phyloP scores from a whole-genome alignment of 2,888 invertebrate species.

The Apotomis capreana region DNA sequence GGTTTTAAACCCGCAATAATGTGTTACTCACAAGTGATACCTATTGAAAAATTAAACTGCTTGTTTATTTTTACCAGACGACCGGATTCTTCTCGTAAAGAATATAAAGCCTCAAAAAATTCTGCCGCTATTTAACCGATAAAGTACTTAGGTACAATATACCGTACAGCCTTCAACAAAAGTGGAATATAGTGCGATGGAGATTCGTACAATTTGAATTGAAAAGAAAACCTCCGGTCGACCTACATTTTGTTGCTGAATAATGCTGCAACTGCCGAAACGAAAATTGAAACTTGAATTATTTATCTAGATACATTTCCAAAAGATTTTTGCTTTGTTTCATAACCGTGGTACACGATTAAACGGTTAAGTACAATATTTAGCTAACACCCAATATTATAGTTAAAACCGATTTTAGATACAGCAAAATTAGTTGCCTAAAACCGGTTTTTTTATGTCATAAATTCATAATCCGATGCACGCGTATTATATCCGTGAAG shows the following conservation, averaged over 20 bases:
- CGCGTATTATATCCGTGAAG: too few relatives aligned
- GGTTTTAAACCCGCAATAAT: too few relatives aligned
- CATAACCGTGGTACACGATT: too few relatives aligned
- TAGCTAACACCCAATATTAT: too few relatives aligned
- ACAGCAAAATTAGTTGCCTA: not conserved
- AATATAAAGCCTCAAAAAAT: not conserved
- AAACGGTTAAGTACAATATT: too few relatives aligned
- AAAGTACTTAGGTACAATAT: constrained; percentile 13
- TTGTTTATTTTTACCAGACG: too few relatives aligned
- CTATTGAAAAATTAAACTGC: too few relatives aligned
- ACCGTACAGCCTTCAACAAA: constrained; percentile 45
- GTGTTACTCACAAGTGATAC: too few relatives aligned
- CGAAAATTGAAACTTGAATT: constrained; percentile 7
- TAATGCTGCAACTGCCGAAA: constrained; percentile 25
- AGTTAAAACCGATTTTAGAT: not conserved
- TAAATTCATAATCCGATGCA: too few relatives aligned
- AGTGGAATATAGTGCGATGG: constrained; percentile 18
- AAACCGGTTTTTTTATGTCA: not conserved
- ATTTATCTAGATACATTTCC: not conserved
- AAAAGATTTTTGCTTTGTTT: not conserved
- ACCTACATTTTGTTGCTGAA: not conserved
- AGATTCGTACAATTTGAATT: constrained; percentile 36
- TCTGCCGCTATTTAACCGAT: constrained; percentile 2
- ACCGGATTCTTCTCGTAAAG: too few relatives aligned
- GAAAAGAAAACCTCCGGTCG: constrained; percentile 19